Percentiles rank a stretch among this genome's conserved stretches.
phyloP scores from a whole-genome alignment of 2,797 vertebrate genomes.

The Aphelocoma californica region DNA sequence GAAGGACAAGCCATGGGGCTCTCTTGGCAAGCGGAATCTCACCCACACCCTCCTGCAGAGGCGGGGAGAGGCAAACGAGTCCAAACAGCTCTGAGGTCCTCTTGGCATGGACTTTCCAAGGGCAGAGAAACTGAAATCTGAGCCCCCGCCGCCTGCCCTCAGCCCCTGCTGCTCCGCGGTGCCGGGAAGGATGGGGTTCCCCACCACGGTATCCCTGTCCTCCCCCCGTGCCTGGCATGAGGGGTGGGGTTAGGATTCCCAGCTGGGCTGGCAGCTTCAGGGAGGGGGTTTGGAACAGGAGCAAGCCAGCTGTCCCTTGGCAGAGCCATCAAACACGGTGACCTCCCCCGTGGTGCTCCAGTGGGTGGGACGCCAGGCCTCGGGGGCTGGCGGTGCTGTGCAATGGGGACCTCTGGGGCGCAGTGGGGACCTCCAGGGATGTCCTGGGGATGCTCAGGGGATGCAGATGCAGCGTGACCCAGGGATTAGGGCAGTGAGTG shows the following conservation, averaged over 20 bases:
- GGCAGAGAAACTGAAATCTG: not conserved
- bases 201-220: fast-evolving
- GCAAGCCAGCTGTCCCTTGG: not conserved
- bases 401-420: not conserved
- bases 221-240: fast-evolving
- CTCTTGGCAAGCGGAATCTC: not conserved
- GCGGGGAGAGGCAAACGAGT: not conserved
- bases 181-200: not conserved
- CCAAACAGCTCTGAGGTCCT: not conserved
- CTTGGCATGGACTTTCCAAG: not conserved
- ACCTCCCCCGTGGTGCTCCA: not conserved
- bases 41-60: not conserved
- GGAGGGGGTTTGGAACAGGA: not conserved
- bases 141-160: not conserved
- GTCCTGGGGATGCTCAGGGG: not conserved
- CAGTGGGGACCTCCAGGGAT: not conserved
- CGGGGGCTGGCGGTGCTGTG: fast-evolving
- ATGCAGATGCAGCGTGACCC: fast-evolving
- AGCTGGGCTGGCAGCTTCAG: not conserved
- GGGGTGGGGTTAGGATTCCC: not conserved
- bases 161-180: not conserved
- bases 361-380: fast-evolving
- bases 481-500: not conserved
- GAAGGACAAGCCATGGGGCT: not conserved
- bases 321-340: not conserved